A percentile compares a stretch with the other conserved stretches of the same genome.
phyloP scores from a whole-genome alignment of 2,113 vertebrate genomes.

The Chaenogobius annularis region DNA sequence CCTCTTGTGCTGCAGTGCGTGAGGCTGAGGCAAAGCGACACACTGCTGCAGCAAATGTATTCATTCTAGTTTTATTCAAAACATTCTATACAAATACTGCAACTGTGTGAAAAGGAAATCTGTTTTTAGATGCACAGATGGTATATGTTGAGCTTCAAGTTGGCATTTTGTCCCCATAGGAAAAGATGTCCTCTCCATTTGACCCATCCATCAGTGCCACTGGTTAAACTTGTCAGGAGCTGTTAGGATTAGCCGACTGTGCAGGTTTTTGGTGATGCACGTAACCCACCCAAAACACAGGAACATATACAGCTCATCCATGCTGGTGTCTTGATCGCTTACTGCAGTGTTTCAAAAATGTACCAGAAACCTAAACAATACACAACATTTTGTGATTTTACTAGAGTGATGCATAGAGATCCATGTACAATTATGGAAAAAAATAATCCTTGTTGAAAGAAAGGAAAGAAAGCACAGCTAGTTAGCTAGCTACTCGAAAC shows the following conservation, averaged over 20 bases:
- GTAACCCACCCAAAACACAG: not conserved
- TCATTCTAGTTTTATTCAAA: not conserved
- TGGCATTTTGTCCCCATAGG: not conserved
- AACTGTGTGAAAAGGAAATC: not conserved
- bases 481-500: constrained; percentile 11
- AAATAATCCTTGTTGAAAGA: constrained; percentile 34
- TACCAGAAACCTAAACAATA: constrained; percentile 9
- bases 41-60: not conserved
- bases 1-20: not conserved
- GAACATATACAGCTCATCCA: not conserved
- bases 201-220: not conserved
- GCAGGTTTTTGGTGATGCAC: not conserved
- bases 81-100: not conserved
- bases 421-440: constrained; percentile 42
- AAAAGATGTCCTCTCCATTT: not conserved
- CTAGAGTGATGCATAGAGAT: constrained; percentile 5
- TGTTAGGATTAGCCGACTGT: not conserved
- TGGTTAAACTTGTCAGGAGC: not conserved
- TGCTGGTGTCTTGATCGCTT: no score
- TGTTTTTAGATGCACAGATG: not conserved
- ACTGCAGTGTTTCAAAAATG: constrained; percentile 18
- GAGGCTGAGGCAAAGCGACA: constrained; percentile 4
- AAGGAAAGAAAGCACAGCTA: constrained; percentile 13
- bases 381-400: not conserved
- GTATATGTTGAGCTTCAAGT: not conserved